Evolutionary conservation across 2,113 vertebrate species (phyloP), one percentile per base, ranked within the genome.

Genomic region (Chascanopsetta lugubris): DNA sequence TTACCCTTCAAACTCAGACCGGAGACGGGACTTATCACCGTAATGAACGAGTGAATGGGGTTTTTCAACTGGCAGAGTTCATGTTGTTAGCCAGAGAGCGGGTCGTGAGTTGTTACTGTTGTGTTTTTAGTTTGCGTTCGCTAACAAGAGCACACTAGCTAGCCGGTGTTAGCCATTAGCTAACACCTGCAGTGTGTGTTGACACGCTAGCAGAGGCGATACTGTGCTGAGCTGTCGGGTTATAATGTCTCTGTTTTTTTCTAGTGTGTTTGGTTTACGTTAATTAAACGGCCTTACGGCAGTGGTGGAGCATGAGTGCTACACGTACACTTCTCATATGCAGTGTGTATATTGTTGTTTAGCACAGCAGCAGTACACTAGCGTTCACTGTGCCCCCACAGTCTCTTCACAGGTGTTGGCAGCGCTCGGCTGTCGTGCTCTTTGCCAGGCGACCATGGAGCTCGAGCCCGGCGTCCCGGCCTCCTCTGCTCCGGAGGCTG

Each of bases 361-460:
- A n/a, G 12, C 36, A 38, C 17, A 18, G 6, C 40, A 18, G 17
- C 7, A 38, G 34, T 11, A 38, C 34, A 38, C 34, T n/a, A n/a
- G n/a, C 34, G 4, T 15, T 38, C 13, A 38, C 34, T 42, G 45
- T 22, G 18, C 30, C 15, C 21, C 12, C 22, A 1, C 79, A 92
- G 86, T 22, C 76, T 47, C 64, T 77, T 7, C 66, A 54, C 26
- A 71, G 73, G 49, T 81, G 83, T 29, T 77, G 40, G 5, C 65
- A 69, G 15, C 26, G 29, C 6, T 38, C 47, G 5, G 30, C 64
- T 45, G 24, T 67, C 6, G 0, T 67, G 5, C 0, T 21, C 4
- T 30, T 65, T 48, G 25, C 62, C 0, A 55, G 63, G 24, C 79
- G 86, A 61, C 51, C 24, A 1, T 79, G 61, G 43, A 77, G 72